These are phyloP conservation scores for Orchesellides sinensis DNA, from an alignment of 2,888 invertebrate genomes.

Conservation along the genomic window DNA sequence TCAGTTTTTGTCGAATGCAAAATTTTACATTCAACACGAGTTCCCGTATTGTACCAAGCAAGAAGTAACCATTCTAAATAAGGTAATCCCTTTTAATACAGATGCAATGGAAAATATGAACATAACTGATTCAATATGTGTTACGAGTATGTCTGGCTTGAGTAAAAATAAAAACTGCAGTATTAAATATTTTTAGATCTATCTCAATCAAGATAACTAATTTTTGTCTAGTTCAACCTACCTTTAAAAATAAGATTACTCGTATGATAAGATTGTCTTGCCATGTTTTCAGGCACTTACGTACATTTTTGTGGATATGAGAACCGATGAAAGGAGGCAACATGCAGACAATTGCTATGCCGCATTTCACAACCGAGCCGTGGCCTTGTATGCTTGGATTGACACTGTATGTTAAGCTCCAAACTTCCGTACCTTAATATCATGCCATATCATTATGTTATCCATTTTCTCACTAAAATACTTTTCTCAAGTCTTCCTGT, in stretches of 20 bases:
- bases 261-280: too few species aligned
- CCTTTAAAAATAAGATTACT: too few species aligned
- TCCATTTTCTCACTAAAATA: not conserved
- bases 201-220: too few species aligned
- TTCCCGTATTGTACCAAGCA: constrained; percentile 72
- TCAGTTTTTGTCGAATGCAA: constrained; percentile 71
- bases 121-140: too few species aligned
- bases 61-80: constrained; percentile 70
- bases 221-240: too few species aligned
- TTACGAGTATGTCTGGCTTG: too few species aligned
- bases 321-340: constrained; percentile 65
- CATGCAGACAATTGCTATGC: constrained; percentile 73
- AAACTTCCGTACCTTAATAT: not conserved
- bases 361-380: constrained; percentile 72
- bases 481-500: not conserved
- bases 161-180: too few species aligned
- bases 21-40: constrained; percentile 69
- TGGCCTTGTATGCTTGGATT: constrained; percentile 74
- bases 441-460: not conserved
- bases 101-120: too few species aligned
- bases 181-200: too few species aligned
- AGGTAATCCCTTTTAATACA: constrained; percentile 50
- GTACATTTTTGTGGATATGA: constrained; percentile 73
- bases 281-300: constrained; percentile 67
- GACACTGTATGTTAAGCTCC: constrained; percentile 62